Conservation (phyloP, 1,140 invertebrate species). For the Homarus americanus region DNA sequence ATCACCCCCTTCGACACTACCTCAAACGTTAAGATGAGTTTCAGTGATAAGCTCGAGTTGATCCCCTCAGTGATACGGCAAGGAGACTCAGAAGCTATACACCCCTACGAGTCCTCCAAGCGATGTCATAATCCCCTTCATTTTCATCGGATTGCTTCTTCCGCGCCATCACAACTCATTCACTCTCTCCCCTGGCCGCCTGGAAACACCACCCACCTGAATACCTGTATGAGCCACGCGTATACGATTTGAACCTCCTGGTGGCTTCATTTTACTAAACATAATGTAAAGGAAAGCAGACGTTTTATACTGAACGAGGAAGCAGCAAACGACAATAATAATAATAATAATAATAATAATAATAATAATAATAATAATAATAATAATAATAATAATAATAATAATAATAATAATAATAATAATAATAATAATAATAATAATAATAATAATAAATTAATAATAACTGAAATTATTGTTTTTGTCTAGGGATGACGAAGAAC, state of each 20-base stretch:
- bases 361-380: neutral
- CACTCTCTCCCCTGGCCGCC: too few relatives aligned
- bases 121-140: slow-evolving; percentile 1
- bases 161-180: neutral
- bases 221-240: too few relatives aligned
- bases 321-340: neutral
- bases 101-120: too few relatives aligned
- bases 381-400: neutral
- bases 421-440: neutral
- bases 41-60: neutral
- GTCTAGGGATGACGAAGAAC: too few relatives aligned
- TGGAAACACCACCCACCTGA: too few relatives aligned
- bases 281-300: too few relatives aligned
- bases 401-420: neutral
- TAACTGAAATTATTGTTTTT: too few relatives aligned
- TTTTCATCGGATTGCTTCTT: neutral
- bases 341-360: neutral
- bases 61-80: neutral
- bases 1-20: neutral
- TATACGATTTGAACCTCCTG: too few relatives aligned
- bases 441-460: neutral
- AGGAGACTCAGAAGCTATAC: neutral
- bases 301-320: too few relatives aligned
- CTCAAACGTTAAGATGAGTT: neutral
- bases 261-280: too few relatives aligned